phyloP scores from a whole-genome alignment of 2,113 vertebrate genomes.

The Pitta sordida region DNA sequence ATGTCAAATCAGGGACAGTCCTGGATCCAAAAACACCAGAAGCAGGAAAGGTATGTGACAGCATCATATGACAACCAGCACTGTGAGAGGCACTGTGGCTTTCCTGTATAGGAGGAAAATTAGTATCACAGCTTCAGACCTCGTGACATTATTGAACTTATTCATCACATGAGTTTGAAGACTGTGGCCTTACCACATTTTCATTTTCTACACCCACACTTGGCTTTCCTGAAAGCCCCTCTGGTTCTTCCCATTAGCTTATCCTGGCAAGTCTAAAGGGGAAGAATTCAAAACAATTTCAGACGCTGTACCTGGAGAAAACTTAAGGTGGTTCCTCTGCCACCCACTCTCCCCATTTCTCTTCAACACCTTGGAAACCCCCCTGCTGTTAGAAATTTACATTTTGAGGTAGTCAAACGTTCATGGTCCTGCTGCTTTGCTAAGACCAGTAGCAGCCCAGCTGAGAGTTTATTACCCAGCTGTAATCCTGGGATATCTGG shows the following conservation, averaged over 20 bases:
- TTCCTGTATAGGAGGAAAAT: neutral
- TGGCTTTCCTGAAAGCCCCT: neutral
- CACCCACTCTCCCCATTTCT: neutral
- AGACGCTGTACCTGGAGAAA: neutral
- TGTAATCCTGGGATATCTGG: neutral
- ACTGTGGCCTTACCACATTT: neutral
- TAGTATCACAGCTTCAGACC: neutral
- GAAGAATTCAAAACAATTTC: neutral
- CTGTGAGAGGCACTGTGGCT: neutral
- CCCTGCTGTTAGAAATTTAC: neutral
- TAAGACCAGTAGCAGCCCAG: neutral
- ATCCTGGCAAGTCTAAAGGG: neutral
- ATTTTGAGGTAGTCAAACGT: neutral
- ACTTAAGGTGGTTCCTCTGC: neutral
- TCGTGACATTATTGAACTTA: neutral
- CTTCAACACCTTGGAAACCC: conserved; percentile 4
- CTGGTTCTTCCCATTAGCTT: neutral
- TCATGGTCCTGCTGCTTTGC: neutral
- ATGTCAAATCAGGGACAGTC: neutral
- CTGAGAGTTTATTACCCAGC: neutral
- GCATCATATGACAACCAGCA: neutral
- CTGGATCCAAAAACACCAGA: neutral
- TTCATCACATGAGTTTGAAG: neutral
- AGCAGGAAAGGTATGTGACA: neutral
- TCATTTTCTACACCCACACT: conserved; percentile 4